Evolutionary conservation across 2,113 vertebrate species (phyloP).

Genomic region (Camelus bactrianus): DNA sequence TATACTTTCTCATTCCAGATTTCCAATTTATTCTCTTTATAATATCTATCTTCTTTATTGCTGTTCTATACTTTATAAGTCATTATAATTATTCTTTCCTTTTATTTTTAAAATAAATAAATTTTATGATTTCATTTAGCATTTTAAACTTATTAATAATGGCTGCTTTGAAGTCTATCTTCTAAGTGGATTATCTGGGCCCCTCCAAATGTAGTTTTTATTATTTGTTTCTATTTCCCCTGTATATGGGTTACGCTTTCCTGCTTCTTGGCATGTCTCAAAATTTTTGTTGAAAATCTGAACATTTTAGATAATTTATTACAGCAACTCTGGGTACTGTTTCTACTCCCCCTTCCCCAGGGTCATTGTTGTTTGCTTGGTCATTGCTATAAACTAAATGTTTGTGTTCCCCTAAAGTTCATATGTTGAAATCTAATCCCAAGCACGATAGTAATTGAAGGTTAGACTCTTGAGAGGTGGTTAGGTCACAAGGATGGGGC

Average conservation of each 20-base stretch:
- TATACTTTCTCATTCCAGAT: not conserved
- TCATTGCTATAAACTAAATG: not conserved
- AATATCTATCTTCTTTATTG: not conserved
- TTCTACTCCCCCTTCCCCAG: accelerated
- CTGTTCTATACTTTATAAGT: not conserved
- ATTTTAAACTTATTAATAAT: not conserved
- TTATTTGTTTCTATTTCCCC: not conserved
- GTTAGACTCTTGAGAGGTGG: not conserved
- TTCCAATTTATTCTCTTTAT: not conserved
- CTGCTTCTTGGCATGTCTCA: not conserved
- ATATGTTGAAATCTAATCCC: too few relatives aligned
- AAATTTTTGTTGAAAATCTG: not conserved
- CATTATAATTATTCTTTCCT: not conserved
- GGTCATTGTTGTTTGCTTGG: not conserved
- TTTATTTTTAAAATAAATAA: not conserved
- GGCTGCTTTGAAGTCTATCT: not conserved
- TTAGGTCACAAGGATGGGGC: not conserved
- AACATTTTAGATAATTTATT: too few relatives aligned
- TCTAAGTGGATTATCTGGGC: not conserved
- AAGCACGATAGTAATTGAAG: too few relatives aligned
- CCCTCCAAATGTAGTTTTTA: not conserved
- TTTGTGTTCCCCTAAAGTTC: too few relatives aligned
- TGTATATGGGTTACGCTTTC: not conserved
- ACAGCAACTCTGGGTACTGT: not conserved
- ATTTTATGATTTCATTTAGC: not conserved